phyloP scores from a whole-genome alignment of 2,888 invertebrate species.

The Trachelus stipa region DNA sequence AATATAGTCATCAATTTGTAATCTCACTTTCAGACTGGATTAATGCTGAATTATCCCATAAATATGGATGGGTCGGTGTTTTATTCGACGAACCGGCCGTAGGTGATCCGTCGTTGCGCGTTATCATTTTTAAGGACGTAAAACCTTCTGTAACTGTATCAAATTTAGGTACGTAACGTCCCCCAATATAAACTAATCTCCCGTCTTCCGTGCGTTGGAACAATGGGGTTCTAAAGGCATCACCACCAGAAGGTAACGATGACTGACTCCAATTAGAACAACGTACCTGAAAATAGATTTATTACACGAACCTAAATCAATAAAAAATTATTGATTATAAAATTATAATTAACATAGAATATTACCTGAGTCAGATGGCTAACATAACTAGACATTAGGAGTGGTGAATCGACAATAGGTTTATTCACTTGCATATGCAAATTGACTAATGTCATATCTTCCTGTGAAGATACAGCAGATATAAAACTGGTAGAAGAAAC shows the following conservation, averaged over 20 bases:
- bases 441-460: conserved; percentile 91
- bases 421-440: conserved; percentile 93
- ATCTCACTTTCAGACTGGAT: conserved; percentile 56
- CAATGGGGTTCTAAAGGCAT: conserved; percentile 84
- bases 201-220: conserved; percentile 83
- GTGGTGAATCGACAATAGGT: conserved; percentile 92
- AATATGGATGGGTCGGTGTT: conserved; percentile 73
- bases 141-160: conserved; percentile 76
- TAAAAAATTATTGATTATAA: conserved; percentile 10
- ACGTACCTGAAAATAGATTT: conserved; percentile 60
- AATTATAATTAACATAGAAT: conserved; percentile 5
- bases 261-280: conserved; percentile 83
- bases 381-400: conserved; percentile 94
- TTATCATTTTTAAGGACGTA: conserved; percentile 76
- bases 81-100: conserved; percentile 68
- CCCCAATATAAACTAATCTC: conserved; percentile 80
- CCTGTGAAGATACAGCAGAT: conserved; percentile 92
- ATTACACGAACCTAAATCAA: background rate
- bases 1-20: background rate
- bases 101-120: conserved; percentile 65
- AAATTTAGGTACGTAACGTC: conserved; percentile 79
- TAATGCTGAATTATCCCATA: conserved; percentile 69
- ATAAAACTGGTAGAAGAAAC: conserved; percentile 88
- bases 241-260: conserved; percentile 78
- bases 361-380: conserved; percentile 88